Base-by-base conservation (phyloP, 2,888 invertebrate genomes). In the Gibbula magus region DNA sequence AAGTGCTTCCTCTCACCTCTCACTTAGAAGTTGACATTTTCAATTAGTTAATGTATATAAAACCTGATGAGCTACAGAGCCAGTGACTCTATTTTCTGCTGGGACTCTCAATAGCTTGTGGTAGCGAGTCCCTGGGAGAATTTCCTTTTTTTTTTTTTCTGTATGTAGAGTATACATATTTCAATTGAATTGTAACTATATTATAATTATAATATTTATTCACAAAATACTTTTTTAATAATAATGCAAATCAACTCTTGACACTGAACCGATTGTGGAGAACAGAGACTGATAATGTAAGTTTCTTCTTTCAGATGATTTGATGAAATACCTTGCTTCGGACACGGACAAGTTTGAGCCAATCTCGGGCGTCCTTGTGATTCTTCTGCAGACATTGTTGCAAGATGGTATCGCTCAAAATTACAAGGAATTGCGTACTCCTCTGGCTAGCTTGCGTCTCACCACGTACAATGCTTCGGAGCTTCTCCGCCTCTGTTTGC, bases 341-440 rank as follows among this genome's bases (percentile, higher is more conserved):
- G 91, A 90, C 4, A 84, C 88, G 66, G 87, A 89, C 20, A 91
- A 91, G 0, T 92, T 90, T 82, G 67, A 85, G 1, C 91, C 91
- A 78, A 78, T 92, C 32, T 87, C 88, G 5, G 84, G 89, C 29
- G 87, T 91, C n/a, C 84, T 92, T 10, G 86, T 83, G 18, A 86
- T 91, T 16, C 82, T 92, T 8, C 86, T 92, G 22, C 92, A 92
- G 85, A 92, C 92, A 1, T 82, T 92, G 45, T 85, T 92, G 10
- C 92, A 92, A 78, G 92, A 92, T 84, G 89, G 90, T 70, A 90
- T 92, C 51, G 89, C 92, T 5, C 90, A 91, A 90, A 90, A 90
- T 75, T 92, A 91, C 83, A 85, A 86, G 39, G 92, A 92, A 82
- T 84, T 92, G 74, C 86, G 86, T 35, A 86, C 90, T 13, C 85